These are phyloP conservation scores for Brachionus paranguensis DNA, from an alignment of 1,140 invertebrate species.

Conservation along the genomic window DNA sequence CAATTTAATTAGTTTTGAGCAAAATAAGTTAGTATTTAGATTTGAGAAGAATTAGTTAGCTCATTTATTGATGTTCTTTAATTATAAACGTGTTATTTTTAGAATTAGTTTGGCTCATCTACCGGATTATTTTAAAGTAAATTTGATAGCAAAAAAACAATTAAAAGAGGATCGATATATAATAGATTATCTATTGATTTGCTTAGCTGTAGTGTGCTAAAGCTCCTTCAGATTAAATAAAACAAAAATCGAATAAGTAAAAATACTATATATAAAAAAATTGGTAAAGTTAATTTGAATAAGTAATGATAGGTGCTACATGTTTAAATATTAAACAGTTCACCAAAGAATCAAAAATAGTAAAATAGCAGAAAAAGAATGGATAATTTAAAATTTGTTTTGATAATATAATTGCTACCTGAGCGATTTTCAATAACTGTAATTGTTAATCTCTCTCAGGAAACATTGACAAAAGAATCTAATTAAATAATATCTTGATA, in stretches of 20 bases:
- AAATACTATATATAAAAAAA: neutral
- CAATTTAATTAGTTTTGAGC: too few relatives aligned
- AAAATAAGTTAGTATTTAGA: too few relatives aligned
- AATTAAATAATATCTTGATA: neutral
- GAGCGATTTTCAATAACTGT: neutral
- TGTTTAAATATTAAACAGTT: neutral
- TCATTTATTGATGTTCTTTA: too few relatives aligned
- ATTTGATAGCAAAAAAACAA: too few relatives aligned
- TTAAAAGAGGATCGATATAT: too few relatives aligned
- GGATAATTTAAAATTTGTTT: neutral
- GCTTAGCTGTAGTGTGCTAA: neutral
- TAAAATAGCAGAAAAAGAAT: too few relatives aligned
- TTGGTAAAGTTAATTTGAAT: neutral
- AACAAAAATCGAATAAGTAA: neutral
- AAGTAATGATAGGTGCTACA: neutral
- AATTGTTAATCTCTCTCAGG: neutral
- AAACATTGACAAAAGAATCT: neutral
- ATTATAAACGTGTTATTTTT: too few relatives aligned
- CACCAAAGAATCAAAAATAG: neutral
- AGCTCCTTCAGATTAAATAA: neutral
- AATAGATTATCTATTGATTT: neutral
- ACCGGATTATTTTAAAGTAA: too few relatives aligned
- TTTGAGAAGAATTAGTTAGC: too few relatives aligned
- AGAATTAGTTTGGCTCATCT: too few relatives aligned
- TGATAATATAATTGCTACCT: neutral